A percentile compares a stretch with the other conserved stretches of the same genome.
These are phyloP conservation scores for Alfaro cultratus DNA, from an alignment of 2,797 vertebrate species.

Conservation along the genomic window DNA sequence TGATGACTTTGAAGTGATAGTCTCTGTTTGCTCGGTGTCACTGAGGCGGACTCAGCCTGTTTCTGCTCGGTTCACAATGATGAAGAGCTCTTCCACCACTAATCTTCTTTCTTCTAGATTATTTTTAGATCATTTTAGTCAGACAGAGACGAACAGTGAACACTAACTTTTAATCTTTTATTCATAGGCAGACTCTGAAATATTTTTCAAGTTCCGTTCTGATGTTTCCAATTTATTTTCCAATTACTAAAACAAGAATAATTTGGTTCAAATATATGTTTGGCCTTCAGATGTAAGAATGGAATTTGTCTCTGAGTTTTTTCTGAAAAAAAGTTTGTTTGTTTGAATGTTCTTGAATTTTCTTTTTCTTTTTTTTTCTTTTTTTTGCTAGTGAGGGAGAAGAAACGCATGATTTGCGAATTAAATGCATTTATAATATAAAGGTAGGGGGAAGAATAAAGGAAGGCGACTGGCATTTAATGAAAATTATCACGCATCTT, in stretches of 20 bases:
- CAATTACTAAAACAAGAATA: not conserved
- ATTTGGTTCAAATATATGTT: not conserved
- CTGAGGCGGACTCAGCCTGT: slow-evolving; percentile 56
- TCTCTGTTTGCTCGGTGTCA: slow-evolving; percentile 63
- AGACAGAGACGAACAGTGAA: not conserved
- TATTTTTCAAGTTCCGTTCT: not conserved
- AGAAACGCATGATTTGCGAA: not conserved
- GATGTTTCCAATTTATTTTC: not conserved
- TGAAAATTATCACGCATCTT: not conserved
- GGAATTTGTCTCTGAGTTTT: not conserved
- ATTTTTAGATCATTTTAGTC: not conserved
- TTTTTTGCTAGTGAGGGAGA: fast-evolving
- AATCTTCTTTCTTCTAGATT: slow-evolving; percentile 19
- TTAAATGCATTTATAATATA: not conserved
- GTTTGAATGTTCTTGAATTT: not conserved
- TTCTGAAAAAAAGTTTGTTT: not conserved
- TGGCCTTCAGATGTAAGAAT: not conserved
- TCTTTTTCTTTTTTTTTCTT: no score
- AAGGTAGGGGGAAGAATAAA: not conserved
- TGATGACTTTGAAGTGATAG: slow-evolving; percentile 71
- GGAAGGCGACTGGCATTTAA: not conserved
- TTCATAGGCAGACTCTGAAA: not conserved
- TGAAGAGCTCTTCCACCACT: not conserved
- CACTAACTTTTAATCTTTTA: not conserved
- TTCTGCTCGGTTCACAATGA: slow-evolving; percentile 15